Evolutionary conservation across 2,113 vertebrate species (phyloP).

Genomic region (Sturnus vulgaris): DNA sequence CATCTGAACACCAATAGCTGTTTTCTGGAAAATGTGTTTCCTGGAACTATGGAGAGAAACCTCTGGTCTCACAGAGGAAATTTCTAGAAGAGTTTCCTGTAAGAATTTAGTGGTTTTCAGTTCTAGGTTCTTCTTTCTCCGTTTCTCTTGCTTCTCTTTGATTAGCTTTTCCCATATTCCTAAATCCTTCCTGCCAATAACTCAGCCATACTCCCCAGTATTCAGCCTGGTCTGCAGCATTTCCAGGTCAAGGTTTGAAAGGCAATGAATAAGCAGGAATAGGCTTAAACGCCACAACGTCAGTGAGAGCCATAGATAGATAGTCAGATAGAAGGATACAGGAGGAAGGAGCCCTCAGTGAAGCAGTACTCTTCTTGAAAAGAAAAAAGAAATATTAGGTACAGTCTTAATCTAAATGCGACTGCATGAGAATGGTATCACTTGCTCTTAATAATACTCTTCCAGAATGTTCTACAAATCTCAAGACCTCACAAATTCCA

Average conservation of each 20-base stretch:
- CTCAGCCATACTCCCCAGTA: not conserved
- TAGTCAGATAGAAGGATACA: not conserved
- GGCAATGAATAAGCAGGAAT: not conserved
- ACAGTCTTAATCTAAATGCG: not conserved
- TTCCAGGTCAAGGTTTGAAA: not conserved
- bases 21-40: not conserved
- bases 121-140: not conserved
- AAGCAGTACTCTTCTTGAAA: not conserved
- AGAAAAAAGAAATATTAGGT: not conserved
- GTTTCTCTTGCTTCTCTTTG: not conserved
- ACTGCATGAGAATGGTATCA: not conserved
- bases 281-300: not conserved
- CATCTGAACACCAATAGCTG: not conserved
- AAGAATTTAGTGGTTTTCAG: not conserved
- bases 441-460: not conserved
- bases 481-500: not conserved
- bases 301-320: not conserved
- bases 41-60: not conserved
- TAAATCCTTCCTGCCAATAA: not conserved
- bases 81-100: not conserved
- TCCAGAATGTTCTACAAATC: not conserved
- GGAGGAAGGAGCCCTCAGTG: not conserved
- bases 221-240: not conserved
- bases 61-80: not conserved
- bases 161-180: not conserved